A percentile compares a stretch with the other conserved stretches of the same genome.
These are phyloP conservation scores for Vidua macroura DNA, from an alignment of 2,113 vertebrate genomes.

Conservation along the genomic window DNA sequence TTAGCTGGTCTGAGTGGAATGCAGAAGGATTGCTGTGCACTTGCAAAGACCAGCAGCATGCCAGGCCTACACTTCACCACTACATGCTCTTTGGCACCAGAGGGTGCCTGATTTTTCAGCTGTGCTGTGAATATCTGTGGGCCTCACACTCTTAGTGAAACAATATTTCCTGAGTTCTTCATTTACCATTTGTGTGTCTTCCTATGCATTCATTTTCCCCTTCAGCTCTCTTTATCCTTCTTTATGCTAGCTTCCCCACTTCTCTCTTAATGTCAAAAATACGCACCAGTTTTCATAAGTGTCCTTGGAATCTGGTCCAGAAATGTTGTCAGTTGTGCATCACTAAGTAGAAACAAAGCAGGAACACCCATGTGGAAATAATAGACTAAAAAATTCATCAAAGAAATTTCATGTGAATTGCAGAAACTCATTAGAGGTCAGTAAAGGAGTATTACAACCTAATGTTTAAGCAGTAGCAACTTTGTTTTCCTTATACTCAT, in stretches of 20 bases:
- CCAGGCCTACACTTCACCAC: neutral
- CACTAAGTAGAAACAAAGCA: neutral
- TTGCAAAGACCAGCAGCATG: neutral
- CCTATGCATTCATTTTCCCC: fast-evolving
- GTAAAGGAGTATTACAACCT: neutral
- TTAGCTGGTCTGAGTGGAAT: neutral
- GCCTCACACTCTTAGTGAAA: neutral
- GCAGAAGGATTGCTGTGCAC: neutral
- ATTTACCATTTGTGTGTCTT: neutral
- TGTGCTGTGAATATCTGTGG: neutral
- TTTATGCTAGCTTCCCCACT: neutral
- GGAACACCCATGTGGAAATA: neutral
- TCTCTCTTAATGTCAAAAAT: neutral
- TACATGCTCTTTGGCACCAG: neutral
- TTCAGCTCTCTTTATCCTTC: neutral
- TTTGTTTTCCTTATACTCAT: neutral
- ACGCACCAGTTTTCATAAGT: neutral
- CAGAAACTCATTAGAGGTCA: neutral
- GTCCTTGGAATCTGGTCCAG: neutral
- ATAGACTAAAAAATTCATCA: neutral
- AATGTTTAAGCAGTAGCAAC: neutral
- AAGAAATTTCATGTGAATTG: neutral
- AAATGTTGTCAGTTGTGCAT: neutral
- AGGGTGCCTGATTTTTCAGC: neutral
- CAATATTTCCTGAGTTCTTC: neutral